Percentiles rank a stretch among this genome's conserved stretches.
Evolutionary conservation across 2,113 vertebrate genomes (phyloP).

Genomic region (Ranitomeya variabilis): DNA sequence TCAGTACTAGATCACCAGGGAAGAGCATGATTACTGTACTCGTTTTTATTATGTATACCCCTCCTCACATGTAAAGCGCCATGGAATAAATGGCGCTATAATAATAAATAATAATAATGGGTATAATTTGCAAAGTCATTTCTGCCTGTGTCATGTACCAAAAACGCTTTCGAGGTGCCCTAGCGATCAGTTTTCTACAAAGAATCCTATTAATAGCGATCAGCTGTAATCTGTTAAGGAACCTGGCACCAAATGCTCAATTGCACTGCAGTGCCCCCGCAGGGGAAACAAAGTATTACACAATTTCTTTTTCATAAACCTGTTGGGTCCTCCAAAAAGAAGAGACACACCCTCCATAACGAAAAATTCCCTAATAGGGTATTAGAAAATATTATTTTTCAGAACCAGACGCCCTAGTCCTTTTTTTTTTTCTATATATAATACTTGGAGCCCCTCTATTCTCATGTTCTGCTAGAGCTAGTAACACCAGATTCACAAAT

Average conservation of each 20-base stretch:
- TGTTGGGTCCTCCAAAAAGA: background rate
- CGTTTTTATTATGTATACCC: too few species aligned
- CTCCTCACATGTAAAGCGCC: too few species aligned
- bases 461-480: background rate
- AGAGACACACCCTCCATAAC: background rate
- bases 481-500: constrained; percentile 15
- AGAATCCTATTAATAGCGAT: too few species aligned
- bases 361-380: background rate
- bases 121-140: too few species aligned
- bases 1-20: too few species aligned
- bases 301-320: background rate
- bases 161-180: too few species aligned
- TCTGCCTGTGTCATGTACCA: too few species aligned
- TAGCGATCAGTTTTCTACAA: too few species aligned
- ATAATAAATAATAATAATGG: too few species aligned
- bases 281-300: background rate
- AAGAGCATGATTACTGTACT: too few species aligned
- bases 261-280: background rate
- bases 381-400: background rate
- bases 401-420: background rate
- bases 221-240: background rate
- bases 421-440: background rate
- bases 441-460: background rate
- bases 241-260: background rate
- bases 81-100: too few species aligned